Evolutionary conservation across 2,797 vertebrate species (phyloP).

Genomic region (Otus scops): DNA sequence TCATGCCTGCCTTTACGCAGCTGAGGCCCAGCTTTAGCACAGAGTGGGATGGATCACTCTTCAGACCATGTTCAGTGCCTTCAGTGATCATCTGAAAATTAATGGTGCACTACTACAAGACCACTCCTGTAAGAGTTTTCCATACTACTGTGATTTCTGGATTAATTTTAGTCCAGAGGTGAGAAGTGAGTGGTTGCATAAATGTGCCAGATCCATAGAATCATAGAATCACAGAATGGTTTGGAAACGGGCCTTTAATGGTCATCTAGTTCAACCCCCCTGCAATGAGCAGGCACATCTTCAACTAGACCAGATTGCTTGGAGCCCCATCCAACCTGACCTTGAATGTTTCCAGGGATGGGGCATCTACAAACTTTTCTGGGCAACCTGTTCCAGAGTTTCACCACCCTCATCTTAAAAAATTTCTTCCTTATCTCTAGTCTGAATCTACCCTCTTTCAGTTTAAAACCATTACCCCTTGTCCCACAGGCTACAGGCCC

Average conservation of each 20-base stretch:
- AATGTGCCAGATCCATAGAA: background rate
- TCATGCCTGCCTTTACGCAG: background rate
- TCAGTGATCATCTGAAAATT: background rate
- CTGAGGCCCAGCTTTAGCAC: background rate
- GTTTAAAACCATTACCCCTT: background rate
- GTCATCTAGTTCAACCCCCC: background rate
- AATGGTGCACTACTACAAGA: background rate
- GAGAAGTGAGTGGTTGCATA: background rate
- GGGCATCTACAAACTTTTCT: background rate
- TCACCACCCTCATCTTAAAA: background rate
- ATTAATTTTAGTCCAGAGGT: background rate
- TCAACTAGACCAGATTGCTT: background rate
- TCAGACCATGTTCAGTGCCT: background rate
- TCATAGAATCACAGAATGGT: background rate
- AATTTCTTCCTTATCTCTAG: background rate
- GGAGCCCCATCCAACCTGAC: background rate
- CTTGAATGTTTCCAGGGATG: background rate
- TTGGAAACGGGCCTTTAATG: background rate
- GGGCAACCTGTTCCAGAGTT: background rate
- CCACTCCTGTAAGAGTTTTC: background rate
- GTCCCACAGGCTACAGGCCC: fast-evolving
- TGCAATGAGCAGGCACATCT: background rate
- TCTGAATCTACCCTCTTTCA: background rate
- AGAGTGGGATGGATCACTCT: background rate
- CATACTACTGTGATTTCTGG: background rate